Evolutionary conservation across 2,113 vertebrate species (phyloP).

Genomic region (Brachyhypopomus gauderio): DNA sequence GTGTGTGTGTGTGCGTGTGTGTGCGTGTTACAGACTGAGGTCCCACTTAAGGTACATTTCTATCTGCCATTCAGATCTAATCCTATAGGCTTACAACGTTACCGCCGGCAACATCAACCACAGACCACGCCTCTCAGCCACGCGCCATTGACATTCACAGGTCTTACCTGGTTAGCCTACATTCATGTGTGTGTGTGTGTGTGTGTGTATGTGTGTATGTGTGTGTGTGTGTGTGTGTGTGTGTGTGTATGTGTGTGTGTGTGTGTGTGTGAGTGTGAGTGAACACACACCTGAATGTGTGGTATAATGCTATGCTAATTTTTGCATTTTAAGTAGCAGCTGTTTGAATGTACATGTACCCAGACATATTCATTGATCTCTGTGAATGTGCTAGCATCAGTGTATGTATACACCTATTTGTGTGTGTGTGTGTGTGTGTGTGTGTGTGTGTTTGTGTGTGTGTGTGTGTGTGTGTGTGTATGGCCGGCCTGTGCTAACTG

Average conservation of each 20-base stretch:
- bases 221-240: too few species aligned
- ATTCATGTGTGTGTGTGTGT: constrained; percentile 43
- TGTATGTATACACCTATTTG: too few species aligned
- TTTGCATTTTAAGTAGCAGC: constrained; percentile 43
- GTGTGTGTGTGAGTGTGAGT: constrained; percentile 54
- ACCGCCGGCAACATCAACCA: constrained; percentile 31
- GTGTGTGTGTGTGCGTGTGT: constrained; percentile 37
- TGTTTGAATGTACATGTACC: background rate
- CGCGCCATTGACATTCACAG: constrained; percentile 42
- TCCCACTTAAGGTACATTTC: constrained; percentile 46
- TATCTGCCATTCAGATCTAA: constrained; percentile 56
- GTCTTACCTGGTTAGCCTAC: constrained; percentile 44
- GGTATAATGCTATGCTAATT: constrained; percentile 42
- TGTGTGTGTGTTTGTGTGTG: constrained; percentile 6
- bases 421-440: constrained; percentile 35
- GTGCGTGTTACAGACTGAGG: constrained; percentile 55
- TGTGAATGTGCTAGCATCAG: constrained; percentile 30
- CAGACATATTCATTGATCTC: constrained; percentile 5
- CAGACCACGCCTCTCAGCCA: constrained; percentile 45
- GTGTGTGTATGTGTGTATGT: too few species aligned
- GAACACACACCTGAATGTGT: constrained; percentile 2
- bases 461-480: background rate
- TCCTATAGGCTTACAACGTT: constrained; percentile 54
- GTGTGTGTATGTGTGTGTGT: too few species aligned
- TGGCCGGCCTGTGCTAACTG: constrained; percentile 39